Evolutionary conservation across 2,113 vertebrate genomes (phyloP).

Genomic region (Gnathonemus longibarbis): DNA sequence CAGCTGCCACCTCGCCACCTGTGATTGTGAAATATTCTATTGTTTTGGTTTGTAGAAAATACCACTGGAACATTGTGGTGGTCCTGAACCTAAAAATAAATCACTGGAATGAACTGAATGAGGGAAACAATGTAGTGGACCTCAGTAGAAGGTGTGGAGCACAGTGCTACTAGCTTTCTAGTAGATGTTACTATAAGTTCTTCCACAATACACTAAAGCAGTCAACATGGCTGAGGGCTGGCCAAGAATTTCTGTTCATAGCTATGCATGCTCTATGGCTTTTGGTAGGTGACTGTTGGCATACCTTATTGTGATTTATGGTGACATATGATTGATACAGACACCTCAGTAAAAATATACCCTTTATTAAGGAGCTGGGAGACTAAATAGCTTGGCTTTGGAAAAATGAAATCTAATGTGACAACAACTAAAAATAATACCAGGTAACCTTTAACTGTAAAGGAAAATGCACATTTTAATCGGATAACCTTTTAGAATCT

Average conservation of each 20-base stretch:
- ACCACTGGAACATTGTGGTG: neutral
- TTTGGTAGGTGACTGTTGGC: neutral
- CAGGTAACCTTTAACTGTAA: neutral
- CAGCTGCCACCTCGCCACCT: neutral
- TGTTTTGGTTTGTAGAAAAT: neutral
- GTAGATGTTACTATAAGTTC: neutral
- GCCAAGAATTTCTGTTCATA: neutral
- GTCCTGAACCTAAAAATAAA: neutral
- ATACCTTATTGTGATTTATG: neutral
- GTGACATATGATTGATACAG: neutral
- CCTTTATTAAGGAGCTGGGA: neutral
- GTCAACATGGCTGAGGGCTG: neutral
- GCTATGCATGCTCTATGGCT: neutral
- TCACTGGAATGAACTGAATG: neutral
- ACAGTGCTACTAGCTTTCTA: neutral
- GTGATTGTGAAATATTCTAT: neutral
- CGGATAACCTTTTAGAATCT: constrained; percentile 24
- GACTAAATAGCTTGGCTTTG: neutral
- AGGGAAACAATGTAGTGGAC: neutral
- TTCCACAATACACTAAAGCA: neutral
- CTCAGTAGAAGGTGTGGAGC: neutral
- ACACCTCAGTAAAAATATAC: neutral
- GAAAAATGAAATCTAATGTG: constrained; percentile 7
- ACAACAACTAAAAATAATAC: neutral
- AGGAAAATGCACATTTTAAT: constrained; percentile 20